phyloP scores from a whole-genome alignment of 2,888 invertebrate genomes.

The Hermaeophaga mercurialis region DNA sequence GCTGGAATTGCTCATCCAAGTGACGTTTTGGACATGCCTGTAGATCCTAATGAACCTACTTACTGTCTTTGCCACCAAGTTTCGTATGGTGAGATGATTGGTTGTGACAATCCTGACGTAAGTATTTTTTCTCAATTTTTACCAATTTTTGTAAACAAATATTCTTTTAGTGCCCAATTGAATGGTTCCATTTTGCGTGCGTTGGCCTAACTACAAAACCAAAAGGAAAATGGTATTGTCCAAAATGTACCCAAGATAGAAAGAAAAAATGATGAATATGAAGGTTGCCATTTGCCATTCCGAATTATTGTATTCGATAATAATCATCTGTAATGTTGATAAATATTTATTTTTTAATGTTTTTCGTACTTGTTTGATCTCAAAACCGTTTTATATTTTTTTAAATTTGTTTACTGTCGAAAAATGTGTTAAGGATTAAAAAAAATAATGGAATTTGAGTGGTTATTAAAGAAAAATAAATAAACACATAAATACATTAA shows the following conservation, averaged over 20 bases:
- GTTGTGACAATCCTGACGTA: slow-evolving; percentile 91
- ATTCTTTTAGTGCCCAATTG: slow-evolving; percentile 74
- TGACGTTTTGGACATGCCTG: slow-evolving; percentile 89
- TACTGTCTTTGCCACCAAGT: slow-evolving; percentile 98
- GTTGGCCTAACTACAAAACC: slow-evolving; percentile 89
- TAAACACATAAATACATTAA: too few species aligned
- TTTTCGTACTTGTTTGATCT: neutral
- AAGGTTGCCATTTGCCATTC: neutral
- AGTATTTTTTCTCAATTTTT: slow-evolving; percentile 47
- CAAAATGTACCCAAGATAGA: slow-evolving; percentile 83
- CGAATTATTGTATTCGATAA: neutral
- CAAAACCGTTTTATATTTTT: neutral
- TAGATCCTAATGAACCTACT: slow-evolving; percentile 97
- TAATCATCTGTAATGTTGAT: neutral
- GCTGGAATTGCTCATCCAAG: slow-evolving; percentile 80
- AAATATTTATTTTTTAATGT: neutral
- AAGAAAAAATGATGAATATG: slow-evolving; percentile 72
- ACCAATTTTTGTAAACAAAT: too few species aligned
- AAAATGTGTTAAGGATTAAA: too few species aligned
- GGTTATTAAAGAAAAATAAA: too few species aligned
- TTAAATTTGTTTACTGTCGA: neutral
- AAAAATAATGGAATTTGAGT: too few species aligned
- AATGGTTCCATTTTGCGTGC: slow-evolving; percentile 97
- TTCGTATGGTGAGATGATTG: slow-evolving; percentile 96
- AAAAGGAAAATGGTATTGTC: slow-evolving; percentile 96